A percentile compares a stretch with the other conserved stretches of the same genome.
Conservation (phyloP, 2,888 invertebrate species). For the Pediacus dermestoides region DNA sequence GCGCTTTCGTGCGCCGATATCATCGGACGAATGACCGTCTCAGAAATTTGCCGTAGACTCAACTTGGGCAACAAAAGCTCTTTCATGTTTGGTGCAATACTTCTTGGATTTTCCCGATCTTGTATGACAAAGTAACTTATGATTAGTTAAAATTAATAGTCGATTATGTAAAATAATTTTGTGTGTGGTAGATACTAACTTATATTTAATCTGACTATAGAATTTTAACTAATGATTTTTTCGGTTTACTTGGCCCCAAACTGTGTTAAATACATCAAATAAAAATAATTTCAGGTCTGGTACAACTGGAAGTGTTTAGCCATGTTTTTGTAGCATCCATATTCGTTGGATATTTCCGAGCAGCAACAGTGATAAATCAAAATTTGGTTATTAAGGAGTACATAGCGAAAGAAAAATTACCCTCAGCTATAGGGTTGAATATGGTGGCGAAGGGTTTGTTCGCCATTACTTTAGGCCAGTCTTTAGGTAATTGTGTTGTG, state of each 20-base stretch:
- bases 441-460: slow-evolving; percentile 70
- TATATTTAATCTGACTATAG: too few relatives aligned
- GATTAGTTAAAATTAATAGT: too few relatives aligned
- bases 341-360: slow-evolving; percentile 52
- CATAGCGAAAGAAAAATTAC: slow-evolving; percentile 54
- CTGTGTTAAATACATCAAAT: too few relatives aligned
- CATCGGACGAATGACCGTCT: slow-evolving; percentile 61
- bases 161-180: too few relatives aligned
- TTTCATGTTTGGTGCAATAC: slow-evolving; percentile 59
- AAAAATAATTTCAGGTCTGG: slow-evolving; percentile 30
- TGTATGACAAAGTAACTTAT: slow-evolving; percentile 46
- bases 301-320: slow-evolving; percentile 24
- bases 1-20: slow-evolving; percentile 66
- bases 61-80: slow-evolving; percentile 60
- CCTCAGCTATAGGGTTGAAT: slow-evolving; percentile 68
- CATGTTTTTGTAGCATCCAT: slow-evolving; percentile 24
- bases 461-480: slow-evolving; percentile 63
- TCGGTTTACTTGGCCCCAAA: too few relatives aligned
- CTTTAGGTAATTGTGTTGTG: slow-evolving; percentile 43
- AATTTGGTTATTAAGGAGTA: slow-evolving; percentile 67
- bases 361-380: slow-evolving; percentile 69
- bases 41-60: slow-evolving; percentile 60
- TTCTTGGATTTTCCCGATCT: slow-evolving; percentile 57
- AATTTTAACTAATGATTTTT: too few relatives aligned
- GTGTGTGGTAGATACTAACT: too few relatives aligned